A percentile compares a stretch with the other conserved stretches of the same genome.
Evolutionary conservation across 2,113 vertebrate genomes (phyloP).

Genomic region (Vombatus ursinus): DNA sequence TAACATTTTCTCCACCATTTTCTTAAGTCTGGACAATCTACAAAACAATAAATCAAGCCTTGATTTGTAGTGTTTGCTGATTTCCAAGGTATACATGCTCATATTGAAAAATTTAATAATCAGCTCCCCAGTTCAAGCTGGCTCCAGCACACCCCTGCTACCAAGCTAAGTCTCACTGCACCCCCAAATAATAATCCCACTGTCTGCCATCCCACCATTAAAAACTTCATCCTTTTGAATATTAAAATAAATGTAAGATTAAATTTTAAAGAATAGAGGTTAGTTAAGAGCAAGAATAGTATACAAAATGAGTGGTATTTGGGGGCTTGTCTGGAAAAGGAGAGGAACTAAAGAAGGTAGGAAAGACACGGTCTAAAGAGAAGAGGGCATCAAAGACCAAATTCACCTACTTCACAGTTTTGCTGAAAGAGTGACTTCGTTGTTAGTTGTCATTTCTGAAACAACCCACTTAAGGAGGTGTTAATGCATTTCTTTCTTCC

Average conservation of each 20-base stretch:
- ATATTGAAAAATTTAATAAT: background rate
- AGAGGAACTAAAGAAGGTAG: background rate
- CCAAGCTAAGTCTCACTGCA: background rate
- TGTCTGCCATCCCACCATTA: background rate
- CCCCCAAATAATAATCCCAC: background rate
- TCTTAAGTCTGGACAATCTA: background rate
- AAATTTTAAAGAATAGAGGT: background rate
- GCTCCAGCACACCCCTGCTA: background rate
- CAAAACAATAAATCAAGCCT: background rate
- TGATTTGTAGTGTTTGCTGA: background rate
- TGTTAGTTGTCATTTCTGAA: constrained; percentile 76
- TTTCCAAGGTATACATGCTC: background rate
- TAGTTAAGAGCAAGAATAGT: background rate
- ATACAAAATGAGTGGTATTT: background rate
- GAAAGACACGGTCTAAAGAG: background rate
- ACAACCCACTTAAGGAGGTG: constrained; percentile 82
- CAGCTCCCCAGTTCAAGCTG: background rate
- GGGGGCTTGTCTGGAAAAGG: background rate
- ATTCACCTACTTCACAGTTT: constrained; percentile 68
- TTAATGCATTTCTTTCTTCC: constrained; percentile 66
- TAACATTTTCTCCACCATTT: background rate
- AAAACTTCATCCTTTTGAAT: constrained; percentile 7
- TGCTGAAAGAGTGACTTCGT: constrained; percentile 75
- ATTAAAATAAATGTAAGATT: background rate
- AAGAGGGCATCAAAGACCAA: constrained; percentile 56